These are phyloP conservation scores for Acrocera orbiculus DNA, from an alignment of 2,888 invertebrate genomes.

Conservation along the genomic window DNA sequence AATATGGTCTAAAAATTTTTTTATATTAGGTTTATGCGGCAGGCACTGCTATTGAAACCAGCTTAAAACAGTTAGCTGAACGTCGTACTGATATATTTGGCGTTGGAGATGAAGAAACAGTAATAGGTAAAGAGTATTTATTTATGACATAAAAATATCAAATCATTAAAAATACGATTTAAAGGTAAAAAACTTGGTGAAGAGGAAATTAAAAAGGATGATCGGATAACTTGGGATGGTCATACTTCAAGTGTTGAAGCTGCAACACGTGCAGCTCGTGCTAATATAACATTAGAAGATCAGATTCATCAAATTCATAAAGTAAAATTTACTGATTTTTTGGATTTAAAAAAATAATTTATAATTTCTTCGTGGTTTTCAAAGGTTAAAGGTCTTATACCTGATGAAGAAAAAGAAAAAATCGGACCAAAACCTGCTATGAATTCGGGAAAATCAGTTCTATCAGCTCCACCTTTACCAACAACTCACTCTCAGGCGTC, in stretches of 20 bases:
- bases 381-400: constrained; percentile 75
- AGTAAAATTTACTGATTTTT: no score
- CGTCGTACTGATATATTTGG: constrained; percentile 99
- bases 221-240: constrained; percentile 95
- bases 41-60: constrained; percentile 85
- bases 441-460: constrained; percentile 26
- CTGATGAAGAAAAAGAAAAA: constrained; percentile 93
- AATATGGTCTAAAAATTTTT: neutral
- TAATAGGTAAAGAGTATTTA: constrained; percentile 95
- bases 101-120: constrained; percentile 95
- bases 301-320: constrained; percentile 97
- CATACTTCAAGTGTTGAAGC: constrained; percentile 95
- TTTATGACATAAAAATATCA: neutral
- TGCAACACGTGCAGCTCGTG: constrained; percentile 81
- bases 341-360: no score
- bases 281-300: constrained; percentile 89
- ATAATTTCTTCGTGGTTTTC: constrained; percentile 5
- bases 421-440: constrained; percentile 77
- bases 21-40: constrained; percentile 20
- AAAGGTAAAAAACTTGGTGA: constrained; percentile 88
- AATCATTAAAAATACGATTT: neutral
- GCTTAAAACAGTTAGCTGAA: constrained; percentile 88
- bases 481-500: constrained; percentile 11
- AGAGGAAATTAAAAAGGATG: constrained; percentile 68
- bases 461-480: constrained; percentile 19